Conservation (phyloP, 2,797 vertebrate genomes). For the Sebastes cheni region DNA sequence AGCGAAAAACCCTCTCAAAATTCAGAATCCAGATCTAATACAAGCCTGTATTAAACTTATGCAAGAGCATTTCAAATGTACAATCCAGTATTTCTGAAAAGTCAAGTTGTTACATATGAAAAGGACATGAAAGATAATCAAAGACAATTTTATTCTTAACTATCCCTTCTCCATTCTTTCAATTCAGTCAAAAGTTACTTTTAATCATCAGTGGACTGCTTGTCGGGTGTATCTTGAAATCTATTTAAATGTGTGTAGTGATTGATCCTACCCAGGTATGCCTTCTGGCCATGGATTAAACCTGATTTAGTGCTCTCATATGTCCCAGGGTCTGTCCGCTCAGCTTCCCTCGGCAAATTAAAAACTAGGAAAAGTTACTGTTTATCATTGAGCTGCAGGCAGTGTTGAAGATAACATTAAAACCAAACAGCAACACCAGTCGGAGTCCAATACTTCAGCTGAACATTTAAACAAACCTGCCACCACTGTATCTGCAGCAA, state of each 20-base stretch:
- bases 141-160: background rate
- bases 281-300: slow-evolving; percentile 14
- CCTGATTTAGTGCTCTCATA: background rate
- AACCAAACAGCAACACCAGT: background rate
- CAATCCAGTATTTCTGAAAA: background rate
- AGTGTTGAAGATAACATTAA: background rate
- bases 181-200: background rate
- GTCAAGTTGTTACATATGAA: background rate
- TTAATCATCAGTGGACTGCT: background rate
- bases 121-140: background rate
- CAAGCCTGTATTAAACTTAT: slow-evolving; percentile 40
- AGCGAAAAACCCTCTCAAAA: slow-evolving; percentile 42
- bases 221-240: background rate
- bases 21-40: slow-evolving; percentile 41
- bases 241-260: slow-evolving; percentile 1
- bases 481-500: background rate
- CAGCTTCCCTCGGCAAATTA: slow-evolving; percentile 5
- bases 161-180: background rate
- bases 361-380: background rate
- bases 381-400: background rate
- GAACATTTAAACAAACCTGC: background rate
- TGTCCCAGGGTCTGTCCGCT: background rate
- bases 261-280: background rate
- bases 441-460: background rate
- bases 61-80: slow-evolving; percentile 16